phyloP scores from a whole-genome alignment of 2,113 vertebrate genomes.

The Brachirus orientalis region DNA sequence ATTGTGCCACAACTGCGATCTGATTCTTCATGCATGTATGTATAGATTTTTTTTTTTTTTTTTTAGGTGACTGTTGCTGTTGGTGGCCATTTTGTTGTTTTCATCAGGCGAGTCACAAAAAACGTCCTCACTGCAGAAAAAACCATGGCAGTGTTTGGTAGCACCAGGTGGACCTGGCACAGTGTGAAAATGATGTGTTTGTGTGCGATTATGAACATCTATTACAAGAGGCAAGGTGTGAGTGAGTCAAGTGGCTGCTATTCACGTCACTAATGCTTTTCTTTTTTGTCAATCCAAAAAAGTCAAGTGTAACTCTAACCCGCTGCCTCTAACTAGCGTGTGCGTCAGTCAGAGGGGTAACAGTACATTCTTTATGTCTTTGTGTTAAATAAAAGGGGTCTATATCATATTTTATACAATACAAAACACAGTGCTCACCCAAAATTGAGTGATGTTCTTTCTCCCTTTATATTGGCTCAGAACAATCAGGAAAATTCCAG shows the following conservation, averaged over 20 bases:
- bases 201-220: conserved; percentile 46
- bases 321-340: no score
- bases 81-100: conserved; percentile 32
- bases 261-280: conserved; percentile 30
- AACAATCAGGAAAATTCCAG: conserved; percentile 47
- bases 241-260: conserved; percentile 53
- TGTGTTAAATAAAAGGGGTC: conserved; percentile 49
- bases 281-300: background rate
- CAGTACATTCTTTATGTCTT: conserved; percentile 67
- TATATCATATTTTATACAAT: conserved; percentile 14
- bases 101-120: conserved; percentile 9
- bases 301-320: conserved; percentile 24
- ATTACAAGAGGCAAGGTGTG: conserved; percentile 34
- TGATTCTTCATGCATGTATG: conserved; percentile 68
- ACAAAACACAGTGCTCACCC: conserved; percentile 37
- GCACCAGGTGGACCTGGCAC: conserved; percentile 36
- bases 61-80: conserved; percentile 8
- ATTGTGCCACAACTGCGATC: conserved; percentile 26
- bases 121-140: conserved; percentile 24
- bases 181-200: conserved; percentile 31
- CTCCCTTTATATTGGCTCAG: conserved; percentile 66
- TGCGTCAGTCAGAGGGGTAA: conserved; percentile 30
- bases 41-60: conserved; percentile 29
- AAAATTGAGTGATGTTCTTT: conserved; percentile 19
- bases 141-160: conserved; percentile 73